These are phyloP conservation scores for Ischnura elegans DNA, from an alignment of 2,888 invertebrate species.

Conservation along the genomic window DNA sequence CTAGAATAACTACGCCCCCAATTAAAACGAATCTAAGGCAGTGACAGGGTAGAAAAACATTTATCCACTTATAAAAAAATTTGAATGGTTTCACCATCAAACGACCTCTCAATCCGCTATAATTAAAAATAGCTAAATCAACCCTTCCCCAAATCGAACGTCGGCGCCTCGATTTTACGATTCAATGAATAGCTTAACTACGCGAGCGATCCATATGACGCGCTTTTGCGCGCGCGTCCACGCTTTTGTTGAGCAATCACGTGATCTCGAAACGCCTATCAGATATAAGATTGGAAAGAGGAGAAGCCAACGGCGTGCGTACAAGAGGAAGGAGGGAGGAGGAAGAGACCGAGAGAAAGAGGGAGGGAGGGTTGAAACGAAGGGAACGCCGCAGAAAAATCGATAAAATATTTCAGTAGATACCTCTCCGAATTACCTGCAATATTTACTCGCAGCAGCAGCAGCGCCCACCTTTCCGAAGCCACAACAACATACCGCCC, in stretches of 20 bases:
- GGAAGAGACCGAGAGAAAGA: not conserved
- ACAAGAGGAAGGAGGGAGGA: not conserved
- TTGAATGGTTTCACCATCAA: not conserved
- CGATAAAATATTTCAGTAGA: conserved; percentile 19
- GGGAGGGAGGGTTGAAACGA: not conserved
- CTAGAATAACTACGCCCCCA: no score
- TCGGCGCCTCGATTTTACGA: conserved; percentile 46
- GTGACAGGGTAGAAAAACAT: not conserved
- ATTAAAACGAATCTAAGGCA: not conserved
- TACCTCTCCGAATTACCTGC: not conserved
- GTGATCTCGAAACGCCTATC: conserved; percentile 57
- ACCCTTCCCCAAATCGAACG: conserved; percentile 30
- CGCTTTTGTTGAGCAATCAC: conserved; percentile 41
- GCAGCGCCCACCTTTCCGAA: not conserved
- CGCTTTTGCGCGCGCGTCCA: not conserved
- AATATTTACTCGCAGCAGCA: not conserved
- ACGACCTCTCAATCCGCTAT: not conserved
- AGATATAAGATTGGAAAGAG: conserved; percentile 43
- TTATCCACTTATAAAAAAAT: no score
- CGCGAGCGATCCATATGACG: conserved; percentile 12
- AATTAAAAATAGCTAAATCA: not conserved
- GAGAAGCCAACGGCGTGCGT: conserved; percentile 61
- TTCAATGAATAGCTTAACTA: conserved; percentile 44
- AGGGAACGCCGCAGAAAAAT: conserved; percentile 27
- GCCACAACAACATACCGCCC: not conserved